Conservation (phyloP, 2,797 vertebrate species). For the Alcedo atthis region DNA sequence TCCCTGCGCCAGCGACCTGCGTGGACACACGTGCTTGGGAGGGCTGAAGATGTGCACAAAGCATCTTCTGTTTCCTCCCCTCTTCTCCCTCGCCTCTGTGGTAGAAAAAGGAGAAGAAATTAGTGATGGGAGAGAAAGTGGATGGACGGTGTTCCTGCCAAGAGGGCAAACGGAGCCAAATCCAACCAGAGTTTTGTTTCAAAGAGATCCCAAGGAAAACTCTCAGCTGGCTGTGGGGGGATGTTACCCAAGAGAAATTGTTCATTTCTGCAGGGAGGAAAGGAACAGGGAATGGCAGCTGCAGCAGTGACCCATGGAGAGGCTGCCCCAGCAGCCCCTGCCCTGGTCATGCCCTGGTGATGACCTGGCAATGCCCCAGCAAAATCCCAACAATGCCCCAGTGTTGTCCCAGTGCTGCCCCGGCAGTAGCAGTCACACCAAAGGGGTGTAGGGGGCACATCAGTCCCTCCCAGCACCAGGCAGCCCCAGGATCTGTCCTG, state of each 20-base stretch:
- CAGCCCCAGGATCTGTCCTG: not conserved
- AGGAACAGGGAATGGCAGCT: too few relatives aligned
- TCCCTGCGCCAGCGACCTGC: not conserved
- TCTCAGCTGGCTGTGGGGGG: too few relatives aligned
- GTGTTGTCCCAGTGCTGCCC: not conserved
- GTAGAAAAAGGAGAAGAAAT: not conserved
- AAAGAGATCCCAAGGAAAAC: too few relatives aligned
- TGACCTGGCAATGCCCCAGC: too few relatives aligned
- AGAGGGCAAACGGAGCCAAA: not conserved
- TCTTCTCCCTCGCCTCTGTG: not conserved
- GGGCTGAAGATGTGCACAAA: not conserved
- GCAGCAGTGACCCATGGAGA: too few relatives aligned
- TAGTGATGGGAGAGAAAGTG: not conserved
- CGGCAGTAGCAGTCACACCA: rapidly evolving
- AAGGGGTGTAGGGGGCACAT: not conserved
- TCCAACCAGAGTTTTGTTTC: too few relatives aligned
- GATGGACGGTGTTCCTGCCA: not conserved
- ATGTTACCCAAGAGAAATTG: too few relatives aligned
- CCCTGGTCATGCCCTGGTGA: too few relatives aligned
- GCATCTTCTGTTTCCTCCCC: not conserved
- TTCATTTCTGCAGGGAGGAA: too few relatives aligned
- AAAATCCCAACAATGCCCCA: too few relatives aligned
- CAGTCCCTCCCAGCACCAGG: not conserved
- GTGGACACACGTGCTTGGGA: rapidly evolving
- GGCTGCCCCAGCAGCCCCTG: too few relatives aligned